phyloP scores from a whole-genome alignment of 2,888 invertebrate genomes.

The Alloscopus bannaensis region DNA sequence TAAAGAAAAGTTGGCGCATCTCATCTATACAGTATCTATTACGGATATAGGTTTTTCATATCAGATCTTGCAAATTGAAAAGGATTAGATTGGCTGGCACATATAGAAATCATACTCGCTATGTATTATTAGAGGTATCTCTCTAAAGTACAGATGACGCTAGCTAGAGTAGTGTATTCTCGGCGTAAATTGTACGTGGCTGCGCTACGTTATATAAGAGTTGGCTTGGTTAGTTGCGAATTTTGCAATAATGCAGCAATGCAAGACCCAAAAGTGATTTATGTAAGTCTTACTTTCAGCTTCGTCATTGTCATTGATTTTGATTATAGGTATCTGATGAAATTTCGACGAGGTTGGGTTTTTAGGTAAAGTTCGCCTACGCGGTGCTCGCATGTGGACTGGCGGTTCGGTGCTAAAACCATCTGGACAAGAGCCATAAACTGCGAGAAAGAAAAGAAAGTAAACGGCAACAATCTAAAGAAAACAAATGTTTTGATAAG shows the following conservation, averaged over 20 bases:
- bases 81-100: too few species aligned
- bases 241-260: constrained; percentile 29
- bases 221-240: constrained; percentile 43
- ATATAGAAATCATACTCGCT: too few species aligned
- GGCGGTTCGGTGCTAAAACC: constrained; percentile 72
- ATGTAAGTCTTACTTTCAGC: constrained; percentile 72
- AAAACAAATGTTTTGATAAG: constrained; percentile 46
- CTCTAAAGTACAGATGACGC: too few species aligned
- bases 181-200: too few species aligned
- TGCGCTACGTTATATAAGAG: too few species aligned
- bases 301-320: constrained; percentile 72
- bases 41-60: too few species aligned
- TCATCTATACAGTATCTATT: too few species aligned
- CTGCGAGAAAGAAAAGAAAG: constrained; percentile 70
- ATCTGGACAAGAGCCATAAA: constrained; percentile 71
- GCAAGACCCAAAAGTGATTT: constrained; percentile 41
- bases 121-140: too few species aligned
- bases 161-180: too few species aligned
- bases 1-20: too few species aligned
- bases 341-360: constrained; percentile 68
- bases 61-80: too few species aligned
- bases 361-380: constrained; percentile 73
- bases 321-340: constrained; percentile 72
- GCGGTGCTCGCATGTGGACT: constrained; percentile 72
- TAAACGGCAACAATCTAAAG: constrained; percentile 67